A percentile compares a stretch with the other conserved stretches of the same genome.
These are phyloP conservation scores for Petrocephalus microphthalmus DNA, from an alignment of 2,113 vertebrate species.

Conservation along the genomic window DNA sequence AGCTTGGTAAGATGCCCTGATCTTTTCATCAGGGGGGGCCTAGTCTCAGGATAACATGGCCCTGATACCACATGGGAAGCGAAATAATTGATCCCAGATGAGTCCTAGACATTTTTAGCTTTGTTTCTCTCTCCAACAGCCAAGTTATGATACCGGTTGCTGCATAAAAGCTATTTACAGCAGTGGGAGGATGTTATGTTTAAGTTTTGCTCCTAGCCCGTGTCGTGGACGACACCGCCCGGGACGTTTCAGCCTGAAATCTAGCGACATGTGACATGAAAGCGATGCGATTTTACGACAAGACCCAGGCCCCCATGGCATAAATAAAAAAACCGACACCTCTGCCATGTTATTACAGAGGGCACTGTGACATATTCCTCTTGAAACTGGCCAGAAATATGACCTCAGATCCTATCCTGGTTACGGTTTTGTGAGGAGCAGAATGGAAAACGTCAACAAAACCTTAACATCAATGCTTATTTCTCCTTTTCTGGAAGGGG, in stretches of 20 bases:
- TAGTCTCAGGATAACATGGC: background rate
- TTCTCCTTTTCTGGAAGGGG: background rate
- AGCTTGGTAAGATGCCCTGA: background rate
- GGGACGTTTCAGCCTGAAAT: background rate
- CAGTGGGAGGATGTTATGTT: background rate
- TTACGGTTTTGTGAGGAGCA: background rate
- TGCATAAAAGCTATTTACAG: background rate
- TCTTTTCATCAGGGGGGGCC: background rate
- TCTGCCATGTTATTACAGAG: background rate
- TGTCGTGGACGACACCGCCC: background rate
- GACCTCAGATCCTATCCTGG: background rate
- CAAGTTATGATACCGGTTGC: background rate
- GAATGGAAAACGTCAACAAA: background rate
- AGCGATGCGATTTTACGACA: background rate
- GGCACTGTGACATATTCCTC: background rate
- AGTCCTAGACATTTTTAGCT: background rate
- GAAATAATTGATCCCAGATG: background rate
- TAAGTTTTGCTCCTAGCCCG: background rate
- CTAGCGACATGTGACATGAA: background rate
- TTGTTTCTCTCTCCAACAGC: background rate
- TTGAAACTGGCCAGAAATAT: background rate
- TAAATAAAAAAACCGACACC: background rate
- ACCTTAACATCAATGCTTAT: background rate
- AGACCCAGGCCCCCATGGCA: background rate
- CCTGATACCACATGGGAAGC: background rate